A percentile compares a stretch with the other conserved stretches of the same genome.
phyloP scores from a whole-genome alignment of 2,888 invertebrate genomes.

The Lordiphosa andalusiaca region DNA sequence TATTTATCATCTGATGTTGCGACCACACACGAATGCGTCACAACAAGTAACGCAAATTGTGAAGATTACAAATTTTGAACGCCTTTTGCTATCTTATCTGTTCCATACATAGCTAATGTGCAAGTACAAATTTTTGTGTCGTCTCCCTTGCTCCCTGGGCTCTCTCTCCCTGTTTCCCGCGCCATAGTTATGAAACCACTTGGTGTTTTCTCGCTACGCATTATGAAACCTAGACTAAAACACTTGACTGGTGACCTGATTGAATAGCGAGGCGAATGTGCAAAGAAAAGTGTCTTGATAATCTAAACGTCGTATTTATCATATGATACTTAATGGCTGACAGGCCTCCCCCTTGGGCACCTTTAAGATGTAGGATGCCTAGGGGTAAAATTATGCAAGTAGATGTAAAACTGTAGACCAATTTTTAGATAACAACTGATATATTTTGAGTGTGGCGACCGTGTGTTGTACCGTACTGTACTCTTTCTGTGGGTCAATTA shows the following conservation, averaged over 20 bases:
- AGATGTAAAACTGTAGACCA: too few species aligned
- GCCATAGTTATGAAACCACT: constrained; percentile 13
- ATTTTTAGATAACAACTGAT: too few species aligned
- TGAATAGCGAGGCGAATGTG: too few species aligned
- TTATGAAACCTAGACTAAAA: constrained; percentile 25
- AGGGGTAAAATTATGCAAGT: too few species aligned
- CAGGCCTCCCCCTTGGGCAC: too few species aligned
- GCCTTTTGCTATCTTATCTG: constrained; percentile 35
- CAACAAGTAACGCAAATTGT: constrained; percentile 12
- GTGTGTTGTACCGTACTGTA: too few species aligned
- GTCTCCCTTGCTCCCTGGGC: not conserved
- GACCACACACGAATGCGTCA: constrained; percentile 19
- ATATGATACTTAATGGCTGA: too few species aligned
- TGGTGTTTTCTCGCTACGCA: constrained; percentile 25
- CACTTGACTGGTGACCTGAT: not conserved
- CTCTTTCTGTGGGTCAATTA: too few species aligned
- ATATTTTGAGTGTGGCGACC: too few species aligned
- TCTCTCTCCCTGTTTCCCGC: not conserved
- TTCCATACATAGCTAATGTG: constrained; percentile 18
- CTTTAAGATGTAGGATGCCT: too few species aligned
- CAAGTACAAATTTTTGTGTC: constrained; percentile 9
- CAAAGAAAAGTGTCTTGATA: too few species aligned
- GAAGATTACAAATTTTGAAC: constrained; percentile 33
- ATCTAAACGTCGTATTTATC: too few species aligned
- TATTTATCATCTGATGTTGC: constrained; percentile 24